Conservation (phyloP, 2,888 invertebrate species). For the Molorchus minor region DNA sequence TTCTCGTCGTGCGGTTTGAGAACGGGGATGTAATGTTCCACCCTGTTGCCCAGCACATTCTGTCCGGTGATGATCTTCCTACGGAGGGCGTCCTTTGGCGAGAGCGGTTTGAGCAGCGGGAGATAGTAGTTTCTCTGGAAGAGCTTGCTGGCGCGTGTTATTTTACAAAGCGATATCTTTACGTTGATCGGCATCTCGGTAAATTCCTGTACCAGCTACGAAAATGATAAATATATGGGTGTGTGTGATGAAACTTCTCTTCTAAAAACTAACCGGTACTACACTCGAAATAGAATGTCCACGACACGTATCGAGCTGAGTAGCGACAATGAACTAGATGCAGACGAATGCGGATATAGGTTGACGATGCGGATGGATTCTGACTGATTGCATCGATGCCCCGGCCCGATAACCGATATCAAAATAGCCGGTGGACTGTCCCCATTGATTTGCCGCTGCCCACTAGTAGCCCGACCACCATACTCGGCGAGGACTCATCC, state of each 20-base stretch:
- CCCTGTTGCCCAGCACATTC: conserved; percentile 66
- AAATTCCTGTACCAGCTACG: background rate
- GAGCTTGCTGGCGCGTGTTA: conserved; percentile 80
- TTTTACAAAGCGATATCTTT: conserved; percentile 73
- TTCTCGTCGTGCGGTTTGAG: conserved; percentile 64
- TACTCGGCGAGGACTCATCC: conserved; percentile 59
- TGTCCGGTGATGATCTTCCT: conserved; percentile 82
- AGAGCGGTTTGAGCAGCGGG: conserved; percentile 80
- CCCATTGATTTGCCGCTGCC: conserved; percentile 47
- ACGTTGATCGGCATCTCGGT: conserved; percentile 57
- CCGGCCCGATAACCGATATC: conserved; percentile 51
- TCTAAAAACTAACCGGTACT: conserved; percentile 38
- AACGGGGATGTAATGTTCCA: conserved; percentile 81
- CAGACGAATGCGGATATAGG: conserved; percentile 47
- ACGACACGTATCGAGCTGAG: conserved; percentile 46
- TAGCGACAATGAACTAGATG: conserved; percentile 54
- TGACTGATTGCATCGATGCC: conserved; percentile 44
- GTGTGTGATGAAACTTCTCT: conserved; percentile 3
- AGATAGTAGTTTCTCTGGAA: conserved; percentile 85
- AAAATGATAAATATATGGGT: conserved; percentile 2
- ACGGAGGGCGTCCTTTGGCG: conserved; percentile 81
- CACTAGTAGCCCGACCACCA: conserved; percentile 59
- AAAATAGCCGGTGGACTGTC: conserved; percentile 54
- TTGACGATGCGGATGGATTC: conserved; percentile 43
- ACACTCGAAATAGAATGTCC: conserved; percentile 38